Conservation (phyloP, 2,113 vertebrate genomes). For the Petromus typicus region DNA sequence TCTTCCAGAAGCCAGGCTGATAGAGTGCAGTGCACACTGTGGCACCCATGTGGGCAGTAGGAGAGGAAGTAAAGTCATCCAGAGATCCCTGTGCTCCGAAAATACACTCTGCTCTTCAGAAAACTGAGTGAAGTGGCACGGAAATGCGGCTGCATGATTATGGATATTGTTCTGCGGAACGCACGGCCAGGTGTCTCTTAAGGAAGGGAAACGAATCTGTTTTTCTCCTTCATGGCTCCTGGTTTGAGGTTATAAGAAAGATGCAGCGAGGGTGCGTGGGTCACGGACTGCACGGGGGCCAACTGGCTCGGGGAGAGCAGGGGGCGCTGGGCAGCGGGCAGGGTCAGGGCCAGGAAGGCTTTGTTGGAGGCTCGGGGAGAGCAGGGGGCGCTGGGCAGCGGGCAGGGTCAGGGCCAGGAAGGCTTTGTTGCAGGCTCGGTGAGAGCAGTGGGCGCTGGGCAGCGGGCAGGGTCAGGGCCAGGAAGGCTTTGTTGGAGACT, state of each 20-base stretch:
- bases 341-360: not conserved
- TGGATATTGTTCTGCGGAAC: slow-evolving; percentile 53
- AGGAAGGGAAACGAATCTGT: slow-evolving; percentile 20
- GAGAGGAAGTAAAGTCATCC: not conserved
- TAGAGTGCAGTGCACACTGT: not conserved
- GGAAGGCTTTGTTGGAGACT: not conserved
- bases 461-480: not conserved
- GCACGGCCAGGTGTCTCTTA: slow-evolving; percentile 53
- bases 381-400: not conserved
- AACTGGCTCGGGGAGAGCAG: not conserved
- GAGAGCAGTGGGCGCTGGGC: not conserved
- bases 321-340: not conserved
- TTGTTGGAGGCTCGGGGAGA: not conserved
- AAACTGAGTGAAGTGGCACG: slow-evolving; percentile 17
- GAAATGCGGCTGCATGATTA: slow-evolving; percentile 46
- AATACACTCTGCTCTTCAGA: slow-evolving; percentile 17
- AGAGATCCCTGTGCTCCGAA: not conserved
- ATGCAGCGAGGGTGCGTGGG: not conserved
- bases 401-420: not conserved
- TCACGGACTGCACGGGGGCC: too few relatives aligned
- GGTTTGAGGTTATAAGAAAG: slow-evolving; percentile 45
- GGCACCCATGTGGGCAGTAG: not conserved
- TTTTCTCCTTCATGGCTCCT: not conserved
- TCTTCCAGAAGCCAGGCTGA: not conserved
- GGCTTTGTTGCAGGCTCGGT: not conserved